Evolutionary conservation across 2,888 invertebrate species (phyloP).

Genomic region (Philopedon plagiatum): DNA sequence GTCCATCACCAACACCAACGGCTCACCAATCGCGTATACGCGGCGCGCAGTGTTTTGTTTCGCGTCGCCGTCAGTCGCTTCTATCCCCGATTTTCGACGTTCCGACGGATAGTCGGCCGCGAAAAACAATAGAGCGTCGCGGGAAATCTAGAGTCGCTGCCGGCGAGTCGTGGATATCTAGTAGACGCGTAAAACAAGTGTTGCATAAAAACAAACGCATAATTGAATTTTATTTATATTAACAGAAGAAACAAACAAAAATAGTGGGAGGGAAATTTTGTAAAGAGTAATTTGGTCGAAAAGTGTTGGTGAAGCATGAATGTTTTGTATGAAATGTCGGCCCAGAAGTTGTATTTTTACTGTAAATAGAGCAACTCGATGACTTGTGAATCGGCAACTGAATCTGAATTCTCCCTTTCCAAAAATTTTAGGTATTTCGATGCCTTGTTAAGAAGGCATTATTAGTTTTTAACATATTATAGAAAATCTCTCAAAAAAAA

Average conservation of each 20-base stretch:
- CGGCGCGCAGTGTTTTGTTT: constrained; percentile 45
- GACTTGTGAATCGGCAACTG: no score
- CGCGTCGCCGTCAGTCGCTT: constrained; percentile 23
- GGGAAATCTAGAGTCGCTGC: constrained; percentile 12
- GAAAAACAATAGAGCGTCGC: constrained; percentile 35
- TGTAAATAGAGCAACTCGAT: constrained; percentile 1
- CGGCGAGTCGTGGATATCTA: constrained; percentile 24
- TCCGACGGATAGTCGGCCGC: constrained; percentile 16
- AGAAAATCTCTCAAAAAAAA: no score
- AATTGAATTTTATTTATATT: no score
- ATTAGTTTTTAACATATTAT: no score
- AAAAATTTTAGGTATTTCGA: no score
- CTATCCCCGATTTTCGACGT: constrained; percentile 28
- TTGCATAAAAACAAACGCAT: background rate
- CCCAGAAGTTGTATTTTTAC: background rate
- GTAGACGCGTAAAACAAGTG: background rate
- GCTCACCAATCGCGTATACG: constrained; percentile 35
- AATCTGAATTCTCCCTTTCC: no score
- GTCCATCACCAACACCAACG: constrained; percentile 40
- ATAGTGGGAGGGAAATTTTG: no score
- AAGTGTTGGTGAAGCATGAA: background rate
- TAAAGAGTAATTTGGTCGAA: background rate
- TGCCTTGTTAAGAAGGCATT: no score
- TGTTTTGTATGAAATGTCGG: background rate
- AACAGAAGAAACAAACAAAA: no score